Conservation (phyloP, 2,797 vertebrate species). For the Morus bassanus region DNA sequence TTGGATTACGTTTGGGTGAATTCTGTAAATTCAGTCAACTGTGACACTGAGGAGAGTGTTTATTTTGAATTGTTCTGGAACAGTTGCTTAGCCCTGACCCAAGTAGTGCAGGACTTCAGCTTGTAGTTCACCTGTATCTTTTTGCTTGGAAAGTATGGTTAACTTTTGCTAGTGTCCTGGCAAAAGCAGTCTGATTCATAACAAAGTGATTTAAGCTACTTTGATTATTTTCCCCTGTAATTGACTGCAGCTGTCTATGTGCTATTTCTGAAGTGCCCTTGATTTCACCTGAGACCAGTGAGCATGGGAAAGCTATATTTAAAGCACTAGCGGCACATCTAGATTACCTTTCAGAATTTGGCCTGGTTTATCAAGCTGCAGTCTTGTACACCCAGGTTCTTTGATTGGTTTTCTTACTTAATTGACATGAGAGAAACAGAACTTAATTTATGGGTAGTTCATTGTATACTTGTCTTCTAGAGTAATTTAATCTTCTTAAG, state of each 20-base stretch:
- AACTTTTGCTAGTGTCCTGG: background rate
- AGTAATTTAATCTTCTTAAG: background rate
- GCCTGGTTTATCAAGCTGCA: background rate
- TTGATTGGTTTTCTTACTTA: background rate
- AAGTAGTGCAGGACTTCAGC: background rate
- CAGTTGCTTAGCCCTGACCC: background rate
- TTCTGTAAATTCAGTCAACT: background rate
- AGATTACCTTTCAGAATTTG: constrained; percentile 28
- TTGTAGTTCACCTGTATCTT: background rate
- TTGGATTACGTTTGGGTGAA: background rate
- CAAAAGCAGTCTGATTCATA: constrained; percentile 29
- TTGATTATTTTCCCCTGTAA: constrained; percentile 49
- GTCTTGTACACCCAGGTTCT: background rate
- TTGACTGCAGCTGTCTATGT: constrained; percentile 45
- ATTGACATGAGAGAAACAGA: background rate
- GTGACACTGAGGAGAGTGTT: background rate
- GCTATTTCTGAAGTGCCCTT: constrained; percentile 67
- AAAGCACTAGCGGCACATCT: constrained; percentile 29
- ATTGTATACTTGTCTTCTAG: background rate
- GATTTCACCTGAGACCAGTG: constrained; percentile 51
- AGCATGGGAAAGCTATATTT: constrained; percentile 55
- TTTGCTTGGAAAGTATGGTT: background rate
- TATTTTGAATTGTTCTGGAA: background rate
- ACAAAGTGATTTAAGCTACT: constrained; percentile 28
- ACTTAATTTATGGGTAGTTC: background rate